Percentiles rank a stretch among this genome's conserved stretches.
Evolutionary conservation across 2,113 vertebrate genomes (phyloP).

Genomic region (Micronycteris hirsuta): DNA sequence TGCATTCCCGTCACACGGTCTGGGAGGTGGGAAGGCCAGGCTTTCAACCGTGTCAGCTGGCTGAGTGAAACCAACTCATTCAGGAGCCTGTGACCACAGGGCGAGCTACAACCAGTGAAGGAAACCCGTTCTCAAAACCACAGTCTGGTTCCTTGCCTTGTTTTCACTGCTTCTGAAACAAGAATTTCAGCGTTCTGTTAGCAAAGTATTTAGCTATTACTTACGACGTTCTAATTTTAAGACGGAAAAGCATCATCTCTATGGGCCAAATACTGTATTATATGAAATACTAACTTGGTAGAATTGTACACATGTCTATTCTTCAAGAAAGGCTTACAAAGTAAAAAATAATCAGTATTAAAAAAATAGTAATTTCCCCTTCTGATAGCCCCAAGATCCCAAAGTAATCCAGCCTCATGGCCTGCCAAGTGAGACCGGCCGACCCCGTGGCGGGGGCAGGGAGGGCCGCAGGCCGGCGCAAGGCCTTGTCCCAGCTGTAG

Average conservation of each 20-base stretch:
- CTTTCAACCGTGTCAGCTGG: background rate
- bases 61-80: background rate
- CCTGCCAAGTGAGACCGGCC: rapidly evolving
- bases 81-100: background rate
- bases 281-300: background rate
- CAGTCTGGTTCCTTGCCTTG: background rate
- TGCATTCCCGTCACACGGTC: background rate
- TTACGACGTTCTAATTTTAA: background rate
- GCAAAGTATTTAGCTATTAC: background rate
- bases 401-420: background rate
- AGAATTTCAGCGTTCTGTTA: background rate
- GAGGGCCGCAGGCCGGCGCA: background rate
- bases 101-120: no score
- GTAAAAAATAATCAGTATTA: background rate
- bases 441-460: rapidly evolving
- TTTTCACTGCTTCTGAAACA: constrained; percentile 12
- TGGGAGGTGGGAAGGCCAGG: background rate
- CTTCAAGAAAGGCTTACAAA: background rate
- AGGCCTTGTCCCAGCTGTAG: background rate
- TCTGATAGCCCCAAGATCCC: background rate
- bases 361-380: background rate
- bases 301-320: background rate
- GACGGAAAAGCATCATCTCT: background rate
- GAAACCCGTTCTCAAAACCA: background rate
- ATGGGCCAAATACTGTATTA: background rate